Evolutionary conservation across 2,797 vertebrate species (phyloP).

Genomic region (Anabas testudineus): DNA sequence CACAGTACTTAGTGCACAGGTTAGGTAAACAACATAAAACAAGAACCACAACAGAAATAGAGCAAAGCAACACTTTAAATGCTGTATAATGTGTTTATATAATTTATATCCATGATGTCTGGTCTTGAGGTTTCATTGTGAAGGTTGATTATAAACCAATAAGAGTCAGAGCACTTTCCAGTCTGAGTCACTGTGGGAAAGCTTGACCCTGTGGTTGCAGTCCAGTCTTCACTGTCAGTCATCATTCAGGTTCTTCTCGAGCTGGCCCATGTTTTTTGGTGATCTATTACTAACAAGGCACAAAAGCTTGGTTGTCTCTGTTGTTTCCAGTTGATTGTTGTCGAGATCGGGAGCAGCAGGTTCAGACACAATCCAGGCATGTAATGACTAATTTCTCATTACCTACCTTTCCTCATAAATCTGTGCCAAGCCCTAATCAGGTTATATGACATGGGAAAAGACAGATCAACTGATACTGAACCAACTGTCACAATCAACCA

Average conservation of each 20-base stretch:
- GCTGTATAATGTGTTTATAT: not conserved
- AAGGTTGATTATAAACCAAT: slow-evolving; percentile 2
- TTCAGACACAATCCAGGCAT: slow-evolving; percentile 41
- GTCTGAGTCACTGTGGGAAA: slow-evolving; percentile 30
- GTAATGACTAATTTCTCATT: slow-evolving; percentile 41
- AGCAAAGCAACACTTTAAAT: not conserved
- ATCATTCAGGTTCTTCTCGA: slow-evolving; percentile 51
- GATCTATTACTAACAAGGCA: too few species aligned
- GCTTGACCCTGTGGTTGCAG: slow-evolving; percentile 49
- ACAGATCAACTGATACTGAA: not conserved
- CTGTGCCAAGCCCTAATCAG: slow-evolving; percentile 7
- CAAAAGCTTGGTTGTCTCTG: not conserved
- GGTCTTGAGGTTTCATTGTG: not conserved
- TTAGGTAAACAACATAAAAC: not conserved
- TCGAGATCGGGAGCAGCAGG: slow-evolving; percentile 42
- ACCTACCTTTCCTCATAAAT: slow-evolving; percentile 1
- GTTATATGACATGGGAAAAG: slow-evolving; percentile 7
- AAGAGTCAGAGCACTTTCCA: not conserved
- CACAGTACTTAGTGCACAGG: slow-evolving; percentile 8
- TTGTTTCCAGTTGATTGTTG: slow-evolving; percentile 22
- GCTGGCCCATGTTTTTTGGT: not conserved
- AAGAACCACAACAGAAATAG: not conserved
- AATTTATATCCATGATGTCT: not conserved
- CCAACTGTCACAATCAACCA: slow-evolving; percentile 2
- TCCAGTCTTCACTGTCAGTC: slow-evolving; percentile 41